These are phyloP conservation scores for Stenolophus ochropezus DNA, from an alignment of 2,888 invertebrate genomes.

Conservation along the genomic window DNA sequence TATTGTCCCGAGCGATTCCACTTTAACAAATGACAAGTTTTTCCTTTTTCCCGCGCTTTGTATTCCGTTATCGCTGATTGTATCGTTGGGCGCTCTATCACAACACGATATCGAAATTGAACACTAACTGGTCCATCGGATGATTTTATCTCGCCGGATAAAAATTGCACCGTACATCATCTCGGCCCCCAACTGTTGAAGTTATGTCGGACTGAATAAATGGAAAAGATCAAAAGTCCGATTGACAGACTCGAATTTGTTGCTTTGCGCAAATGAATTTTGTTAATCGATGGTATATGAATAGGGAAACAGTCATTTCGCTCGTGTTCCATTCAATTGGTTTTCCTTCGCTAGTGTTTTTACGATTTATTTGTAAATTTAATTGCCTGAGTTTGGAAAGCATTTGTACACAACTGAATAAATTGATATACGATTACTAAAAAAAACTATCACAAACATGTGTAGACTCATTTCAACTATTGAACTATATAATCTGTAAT, in stretches of 20 bases:
- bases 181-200: not conserved
- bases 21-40: constrained; percentile 35
- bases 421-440: not conserved
- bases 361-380: not conserved
- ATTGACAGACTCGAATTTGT: constrained; percentile 33
- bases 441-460: too few relatives aligned
- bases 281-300: constrained; percentile 30
- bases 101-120: constrained; percentile 25
- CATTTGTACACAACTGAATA: not conserved
- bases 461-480: too few relatives aligned
- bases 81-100: constrained; percentile 12
- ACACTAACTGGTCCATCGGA: constrained; percentile 31
- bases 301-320: constrained; percentile 2
- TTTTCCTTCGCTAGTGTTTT: not conserved
- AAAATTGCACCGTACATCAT: constrained; percentile 35
- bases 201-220: constrained; percentile 8
- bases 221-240: constrained; percentile 32
- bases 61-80: constrained; percentile 29
- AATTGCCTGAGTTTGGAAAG: not conserved
- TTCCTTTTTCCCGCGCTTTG: not conserved
- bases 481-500: too few relatives aligned
- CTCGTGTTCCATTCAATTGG: not conserved
- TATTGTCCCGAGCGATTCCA: constrained; percentile 7
- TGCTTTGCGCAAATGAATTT: not conserved
- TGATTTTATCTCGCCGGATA: constrained; percentile 3